Conservation (phyloP, 2,888 invertebrate species). For the Harpalus rufipes region DNA sequence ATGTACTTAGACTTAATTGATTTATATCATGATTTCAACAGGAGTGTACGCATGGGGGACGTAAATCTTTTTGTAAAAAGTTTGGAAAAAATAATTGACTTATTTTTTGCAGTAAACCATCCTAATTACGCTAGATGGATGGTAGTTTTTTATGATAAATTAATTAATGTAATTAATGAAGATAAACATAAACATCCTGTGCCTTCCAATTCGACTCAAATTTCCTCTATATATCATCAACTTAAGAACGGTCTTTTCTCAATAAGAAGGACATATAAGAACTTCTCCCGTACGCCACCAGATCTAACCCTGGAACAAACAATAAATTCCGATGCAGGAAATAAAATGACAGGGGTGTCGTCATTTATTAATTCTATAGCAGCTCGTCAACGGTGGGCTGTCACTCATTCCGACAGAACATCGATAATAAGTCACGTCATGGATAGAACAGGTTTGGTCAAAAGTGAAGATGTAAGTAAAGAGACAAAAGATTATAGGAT, state of each 20-base stretch:
- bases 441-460: no score
- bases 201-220: neutral
- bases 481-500: no score
- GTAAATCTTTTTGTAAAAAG: no score
- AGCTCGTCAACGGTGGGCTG: constrained; percentile 71
- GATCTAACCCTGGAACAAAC: constrained; percentile 69
- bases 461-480: no score
- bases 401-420: constrained; percentile 69
- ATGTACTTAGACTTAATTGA: neutral
- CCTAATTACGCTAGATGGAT: constrained; percentile 68
- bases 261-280: constrained; percentile 69
- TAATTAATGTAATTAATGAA: constrained; percentile 2
- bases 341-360: constrained; percentile 64
- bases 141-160: constrained; percentile 7
- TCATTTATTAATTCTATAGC: constrained; percentile 11
- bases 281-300: constrained; percentile 68
- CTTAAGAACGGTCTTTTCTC: constrained; percentile 68
- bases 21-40: neutral
- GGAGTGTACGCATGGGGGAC: no score
- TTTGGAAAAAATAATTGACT: constrained; percentile 45
- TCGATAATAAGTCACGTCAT: constrained; percentile 67
- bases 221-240: constrained; percentile 10
- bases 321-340: constrained; percentile 69
- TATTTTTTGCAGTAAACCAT: constrained; percentile 70
- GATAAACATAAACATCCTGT: constrained; percentile 12